Evolutionary conservation across 2,888 invertebrate genomes (phyloP).

Genomic region (Heliconius cydno): DNA sequence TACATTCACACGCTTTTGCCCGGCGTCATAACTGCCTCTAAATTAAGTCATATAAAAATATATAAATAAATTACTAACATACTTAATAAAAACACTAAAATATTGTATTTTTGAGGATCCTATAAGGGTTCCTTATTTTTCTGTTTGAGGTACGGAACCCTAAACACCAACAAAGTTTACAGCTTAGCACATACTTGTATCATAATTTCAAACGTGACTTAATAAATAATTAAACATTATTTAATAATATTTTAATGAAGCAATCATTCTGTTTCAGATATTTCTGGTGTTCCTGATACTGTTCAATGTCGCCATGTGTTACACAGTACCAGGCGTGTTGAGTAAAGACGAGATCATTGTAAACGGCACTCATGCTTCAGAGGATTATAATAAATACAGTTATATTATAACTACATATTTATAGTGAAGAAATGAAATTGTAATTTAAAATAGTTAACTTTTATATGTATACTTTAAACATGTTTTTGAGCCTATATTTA

Average conservation of each 20-base stretch:
- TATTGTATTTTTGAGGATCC: too few relatives aligned
- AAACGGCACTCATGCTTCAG: conserved; percentile 55
- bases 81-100: too few relatives aligned
- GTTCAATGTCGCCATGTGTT: conserved; percentile 47
- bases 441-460: not conserved
- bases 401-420: conserved; percentile 76
- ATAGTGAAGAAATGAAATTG: conserved; percentile 50
- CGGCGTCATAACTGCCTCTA: too few relatives aligned
- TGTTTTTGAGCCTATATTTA: too few relatives aligned
- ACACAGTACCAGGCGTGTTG: conserved; percentile 47
- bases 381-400: conserved; percentile 74
- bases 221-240: not conserved
- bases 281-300: conserved; percentile 49
- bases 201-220: not conserved
- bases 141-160: too few relatives aligned
- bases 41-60: too few relatives aligned
- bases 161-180: not conserved
- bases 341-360: conserved; percentile 1
- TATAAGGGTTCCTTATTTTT: too few relatives aligned
- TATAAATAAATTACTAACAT: too few relatives aligned
- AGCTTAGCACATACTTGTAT: too few relatives aligned
- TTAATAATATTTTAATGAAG: conserved; percentile 2
- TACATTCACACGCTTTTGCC: too few relatives aligned
- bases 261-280: conserved; percentile 55
- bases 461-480: not conserved